Evolutionary conservation across 2,797 vertebrate genomes (phyloP).

Genomic region (Acipenser ruthenus): DNA sequence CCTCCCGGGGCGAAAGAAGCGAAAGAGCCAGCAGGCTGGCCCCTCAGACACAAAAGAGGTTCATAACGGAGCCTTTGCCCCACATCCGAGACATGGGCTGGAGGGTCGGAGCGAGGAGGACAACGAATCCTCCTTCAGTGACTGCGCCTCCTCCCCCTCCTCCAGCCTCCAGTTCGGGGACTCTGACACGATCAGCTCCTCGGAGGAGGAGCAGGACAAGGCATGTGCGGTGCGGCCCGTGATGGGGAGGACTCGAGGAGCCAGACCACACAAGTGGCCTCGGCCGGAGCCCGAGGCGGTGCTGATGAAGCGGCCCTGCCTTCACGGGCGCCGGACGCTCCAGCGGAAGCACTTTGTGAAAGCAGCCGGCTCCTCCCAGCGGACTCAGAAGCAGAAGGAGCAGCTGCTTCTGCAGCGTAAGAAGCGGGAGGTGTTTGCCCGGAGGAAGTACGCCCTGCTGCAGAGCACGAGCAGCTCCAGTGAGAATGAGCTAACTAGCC

Average conservation of each 20-base stretch:
- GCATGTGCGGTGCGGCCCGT: slow-evolving; percentile 24
- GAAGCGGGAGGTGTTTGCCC: slow-evolving; percentile 86
- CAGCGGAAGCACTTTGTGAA: slow-evolving; percentile 89
- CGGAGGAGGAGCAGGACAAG: slow-evolving; percentile 76
- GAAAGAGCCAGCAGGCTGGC: slow-evolving; percentile 94
- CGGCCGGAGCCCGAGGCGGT: slow-evolving; percentile 81
- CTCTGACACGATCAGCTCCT: slow-evolving; percentile 93
- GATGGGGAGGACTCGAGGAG: slow-evolving; percentile 69
- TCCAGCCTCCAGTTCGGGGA: slow-evolving; percentile 92
- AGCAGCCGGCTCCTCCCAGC: slow-evolving; percentile 66
- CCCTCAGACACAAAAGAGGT: slow-evolving; percentile 84
- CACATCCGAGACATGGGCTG: slow-evolving; percentile 63
- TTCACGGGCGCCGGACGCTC: slow-evolving; percentile 64
- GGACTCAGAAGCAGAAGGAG: slow-evolving; percentile 93
- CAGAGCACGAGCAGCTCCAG: slow-evolving; percentile 94
- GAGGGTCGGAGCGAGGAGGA: slow-evolving; percentile 80
- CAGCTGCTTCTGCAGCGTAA: slow-evolving; percentile 87
- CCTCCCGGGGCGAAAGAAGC: slow-evolving; percentile 79
- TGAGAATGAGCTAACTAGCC: slow-evolving; percentile 81
- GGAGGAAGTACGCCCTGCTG: slow-evolving; percentile 85
- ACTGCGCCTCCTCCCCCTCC: slow-evolving; percentile 91
- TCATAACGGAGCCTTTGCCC: slow-evolving; percentile 50
- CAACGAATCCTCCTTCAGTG: slow-evolving; percentile 88
- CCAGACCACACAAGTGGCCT: slow-evolving; percentile 84
- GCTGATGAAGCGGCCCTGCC: slow-evolving; percentile 85